Conservation (phyloP, 2,113 vertebrate genomes). For the Baryphthengus martii region DNA sequence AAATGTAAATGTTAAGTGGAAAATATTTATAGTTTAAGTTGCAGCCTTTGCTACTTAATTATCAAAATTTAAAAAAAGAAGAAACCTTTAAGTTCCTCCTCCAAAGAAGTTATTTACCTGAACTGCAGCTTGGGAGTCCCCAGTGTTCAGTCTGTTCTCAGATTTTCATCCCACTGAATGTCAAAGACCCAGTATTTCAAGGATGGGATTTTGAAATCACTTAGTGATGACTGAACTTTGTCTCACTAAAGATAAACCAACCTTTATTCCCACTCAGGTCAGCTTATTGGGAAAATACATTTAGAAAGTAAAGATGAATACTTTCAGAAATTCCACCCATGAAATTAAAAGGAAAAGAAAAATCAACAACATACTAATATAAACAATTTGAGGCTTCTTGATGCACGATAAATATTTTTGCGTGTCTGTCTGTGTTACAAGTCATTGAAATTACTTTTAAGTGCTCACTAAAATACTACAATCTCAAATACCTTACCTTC, state of each 20-base stretch:
- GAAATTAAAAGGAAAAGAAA: neutral
- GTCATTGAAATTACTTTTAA: neutral
- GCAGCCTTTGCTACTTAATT: slow-evolving; percentile 16
- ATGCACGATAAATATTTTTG: neutral
- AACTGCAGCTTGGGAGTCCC: slow-evolving; percentile 8
- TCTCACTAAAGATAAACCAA: slow-evolving; percentile 49
- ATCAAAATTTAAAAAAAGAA: slow-evolving; percentile 17
- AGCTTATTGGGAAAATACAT: slow-evolving; percentile 34
- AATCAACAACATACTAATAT: neutral
- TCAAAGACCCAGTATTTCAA: slow-evolving; percentile 30
- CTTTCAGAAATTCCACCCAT: slow-evolving; percentile 14
- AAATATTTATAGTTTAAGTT: slow-evolving; percentile 45
- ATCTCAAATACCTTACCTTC: neutral
- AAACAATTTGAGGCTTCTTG: neutral
- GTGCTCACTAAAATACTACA: neutral
- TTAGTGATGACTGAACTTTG: slow-evolving; percentile 40
- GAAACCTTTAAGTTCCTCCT: slow-evolving; percentile 1
- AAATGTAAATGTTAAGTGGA: slow-evolving; percentile 12
- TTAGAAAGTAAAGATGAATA: slow-evolving; percentile 17
- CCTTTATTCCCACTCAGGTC: slow-evolving; percentile 58
- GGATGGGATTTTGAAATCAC: slow-evolving; percentile 20
- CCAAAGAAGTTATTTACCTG: slow-evolving; percentile 37
- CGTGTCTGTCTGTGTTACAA: neutral
- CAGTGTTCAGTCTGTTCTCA: slow-evolving; percentile 24
- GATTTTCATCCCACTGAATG: slow-evolving; percentile 55